Conservation (phyloP, 2,113 vertebrate species). For the Tympanuchus pallidicinctus region DNA sequence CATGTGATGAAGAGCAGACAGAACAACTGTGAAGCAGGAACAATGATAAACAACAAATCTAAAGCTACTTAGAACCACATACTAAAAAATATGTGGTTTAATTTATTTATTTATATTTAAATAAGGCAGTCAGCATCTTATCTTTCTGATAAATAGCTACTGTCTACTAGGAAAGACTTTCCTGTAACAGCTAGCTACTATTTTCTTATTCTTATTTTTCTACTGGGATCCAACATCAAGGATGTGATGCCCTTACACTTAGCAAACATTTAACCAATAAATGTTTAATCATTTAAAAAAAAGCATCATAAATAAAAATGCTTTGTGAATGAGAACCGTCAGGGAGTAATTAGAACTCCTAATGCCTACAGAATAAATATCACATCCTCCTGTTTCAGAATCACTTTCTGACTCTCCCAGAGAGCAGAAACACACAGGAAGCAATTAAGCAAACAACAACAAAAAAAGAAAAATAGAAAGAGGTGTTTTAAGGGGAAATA, state of each 20-base stretch:
- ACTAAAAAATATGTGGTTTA: slow-evolving; percentile 23
- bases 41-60: slow-evolving; percentile 15
- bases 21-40: slow-evolving; percentile 26
- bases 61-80: not conserved
- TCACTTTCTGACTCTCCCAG: slow-evolving; percentile 31
- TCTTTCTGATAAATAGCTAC: slow-evolving; percentile 32
- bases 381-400: slow-evolving; percentile 38
- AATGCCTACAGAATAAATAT: slow-evolving; percentile 64
- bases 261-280: slow-evolving; percentile 68
- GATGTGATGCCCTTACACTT: slow-evolving; percentile 15
- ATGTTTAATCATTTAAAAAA: slow-evolving; percentile 60
- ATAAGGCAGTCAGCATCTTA: not conserved
- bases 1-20: slow-evolving; percentile 39
- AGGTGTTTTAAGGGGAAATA: not conserved
- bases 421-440: slow-evolving; percentile 37
- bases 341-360: slow-evolving; percentile 70
- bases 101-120: not conserved
- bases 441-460: slow-evolving; percentile 19
- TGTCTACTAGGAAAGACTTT: not conserved
- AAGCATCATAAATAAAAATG: slow-evolving; percentile 62
- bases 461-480: not conserved
- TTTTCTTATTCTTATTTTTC: slow-evolving; percentile 20
- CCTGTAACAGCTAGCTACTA: not conserved
- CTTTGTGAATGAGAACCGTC: slow-evolving; percentile 51
- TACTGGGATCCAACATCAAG: slow-evolving; percentile 28